A percentile compares a stretch with the other conserved stretches of the same genome.
Evolutionary conservation across 1,140 invertebrate genomes (phyloP).

Genomic region (Apis mellifera): Amel_HAv3.1 CM009936.2:16831001-16831500

Average conservation of each 20-base stretch:
- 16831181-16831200: background rate
- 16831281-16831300: background rate
- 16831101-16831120: constrained; percentile 24
- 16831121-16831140: background rate
- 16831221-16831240: background rate
- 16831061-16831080: constrained; percentile 39
- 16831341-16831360: background rate
- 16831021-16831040: constrained; percentile 61
- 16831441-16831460: background rate
- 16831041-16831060: constrained; percentile 52
- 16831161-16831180: constrained; percentile 37
- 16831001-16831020: constrained; percentile 33
- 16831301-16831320: background rate
- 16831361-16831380: background rate
- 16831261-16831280: constrained; percentile 2
- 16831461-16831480: background rate
- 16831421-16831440: background rate
- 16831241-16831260: constrained; percentile 34
- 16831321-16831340: background rate
- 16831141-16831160: background rate
- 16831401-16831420: background rate
- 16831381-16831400: background rate
- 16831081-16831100: constrained; percentile 6
- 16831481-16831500: background rate
- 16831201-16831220: too few relatives aligned